A percentile compares a stretch with the other conserved stretches of the same genome.
Conservation (phyloP, 2,113 vertebrate species). For the Felis catus region F.catus_Fca126_mat1.0 CM031421.1:107236501-107237000, state of each 20-base stretch:
- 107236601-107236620: background rate
- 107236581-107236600: background rate
- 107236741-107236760: slow-evolving; percentile 34
- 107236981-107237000: slow-evolving; percentile 67
- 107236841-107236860: slow-evolving; percentile 80
- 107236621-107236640: background rate
- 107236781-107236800: slow-evolving; percentile 52
- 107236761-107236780: slow-evolving; percentile 38
- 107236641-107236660: background rate
- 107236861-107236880: slow-evolving; percentile 76
- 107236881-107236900: slow-evolving; percentile 70
- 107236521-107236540: background rate
- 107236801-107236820: slow-evolving; percentile 9
- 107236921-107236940: background rate
- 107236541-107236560: background rate
- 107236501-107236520: background rate
- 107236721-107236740: background rate
- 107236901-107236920: slow-evolving; percentile 61
- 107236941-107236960: background rate
- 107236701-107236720: background rate
- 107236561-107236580: too few relatives aligned
- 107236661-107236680: background rate
- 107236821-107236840: slow-evolving; percentile 70
- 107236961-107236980: background rate
- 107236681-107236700: background rate